These are phyloP conservation scores for Camelus dromedarius DNA, from an alignment of 2,113 vertebrate species.

Conservation along the genomic window DNA sequence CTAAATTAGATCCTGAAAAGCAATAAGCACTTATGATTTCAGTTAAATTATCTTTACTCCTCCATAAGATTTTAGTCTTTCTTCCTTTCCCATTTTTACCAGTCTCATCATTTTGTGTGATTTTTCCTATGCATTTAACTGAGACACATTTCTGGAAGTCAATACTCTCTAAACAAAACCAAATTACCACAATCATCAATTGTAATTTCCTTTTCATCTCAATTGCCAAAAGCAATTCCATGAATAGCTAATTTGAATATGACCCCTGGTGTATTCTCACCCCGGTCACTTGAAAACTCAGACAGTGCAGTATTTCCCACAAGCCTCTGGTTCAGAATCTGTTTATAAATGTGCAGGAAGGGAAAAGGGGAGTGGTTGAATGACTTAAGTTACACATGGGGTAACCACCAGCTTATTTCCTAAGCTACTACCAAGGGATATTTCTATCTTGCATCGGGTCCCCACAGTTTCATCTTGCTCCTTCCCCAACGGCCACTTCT, in stretches of 20 bases:
- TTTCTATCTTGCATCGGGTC: neutral
- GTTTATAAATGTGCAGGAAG: neutral
- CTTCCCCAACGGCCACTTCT: neutral
- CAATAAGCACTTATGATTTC: constrained; percentile 2
- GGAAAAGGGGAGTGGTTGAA: neutral
- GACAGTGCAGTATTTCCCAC: neutral
- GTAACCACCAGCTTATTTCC: neutral
- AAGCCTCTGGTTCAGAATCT: neutral
- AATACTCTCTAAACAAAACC: constrained; percentile 48
- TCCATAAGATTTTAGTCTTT: neutral
- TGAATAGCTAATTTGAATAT: constrained; percentile 40
- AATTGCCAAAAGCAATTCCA: neutral
- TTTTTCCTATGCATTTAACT: constrained; percentile 33
- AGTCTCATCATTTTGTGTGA: neutral
- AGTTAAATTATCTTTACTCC: neutral
- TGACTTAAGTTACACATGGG: neutral
- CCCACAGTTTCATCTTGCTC: neutral
- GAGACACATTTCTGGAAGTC: constrained; percentile 36
- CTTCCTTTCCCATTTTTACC: neutral
- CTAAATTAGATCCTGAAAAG: constrained; percentile 48
- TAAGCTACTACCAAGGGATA: neutral
- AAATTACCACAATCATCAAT: neutral
- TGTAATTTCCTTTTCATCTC: constrained; percentile 50
- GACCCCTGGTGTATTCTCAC: neutral
- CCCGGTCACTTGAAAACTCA: neutral